Evolutionary conservation across 2,113 vertebrate genomes (phyloP).

Genomic region (Etia nguti): DNA sequence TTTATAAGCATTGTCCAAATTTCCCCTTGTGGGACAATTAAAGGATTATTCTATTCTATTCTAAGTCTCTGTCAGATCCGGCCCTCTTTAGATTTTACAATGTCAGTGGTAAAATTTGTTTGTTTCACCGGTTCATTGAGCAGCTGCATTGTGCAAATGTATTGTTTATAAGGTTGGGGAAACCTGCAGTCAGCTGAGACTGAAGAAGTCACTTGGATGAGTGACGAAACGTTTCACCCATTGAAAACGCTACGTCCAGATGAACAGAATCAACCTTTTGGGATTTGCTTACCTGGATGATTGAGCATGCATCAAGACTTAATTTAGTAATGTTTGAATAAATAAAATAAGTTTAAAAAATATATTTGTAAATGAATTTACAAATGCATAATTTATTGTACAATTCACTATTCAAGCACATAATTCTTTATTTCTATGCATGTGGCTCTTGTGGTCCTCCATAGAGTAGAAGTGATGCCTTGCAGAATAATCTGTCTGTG

Average conservation of each 20-base stretch:
- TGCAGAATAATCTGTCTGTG: not conserved
- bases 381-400: not conserved
- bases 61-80: accelerated
- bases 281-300: not conserved
- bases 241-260: not conserved
- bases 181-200: not conserved
- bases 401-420: not conserved
- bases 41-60: too few relatives aligned
- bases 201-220: not conserved
- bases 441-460: not conserved
- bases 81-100: not conserved
- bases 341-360: not conserved
- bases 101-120: not conserved
- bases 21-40: too few relatives aligned
- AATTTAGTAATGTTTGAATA: not conserved
- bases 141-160: not conserved
- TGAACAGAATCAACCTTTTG: not conserved
- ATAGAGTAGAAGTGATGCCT: accelerated
- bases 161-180: not conserved
- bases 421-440: not conserved
- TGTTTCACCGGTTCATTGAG: not conserved
- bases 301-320: not conserved
- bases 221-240: not conserved
- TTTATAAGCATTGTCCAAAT: too few relatives aligned
- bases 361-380: not conserved